Percentiles rank a stretch among this genome's conserved stretches.
Evolutionary conservation across 1,140 invertebrate genomes (phyloP).

Genomic region (Diachasmimorpha longicaudata): DNA sequence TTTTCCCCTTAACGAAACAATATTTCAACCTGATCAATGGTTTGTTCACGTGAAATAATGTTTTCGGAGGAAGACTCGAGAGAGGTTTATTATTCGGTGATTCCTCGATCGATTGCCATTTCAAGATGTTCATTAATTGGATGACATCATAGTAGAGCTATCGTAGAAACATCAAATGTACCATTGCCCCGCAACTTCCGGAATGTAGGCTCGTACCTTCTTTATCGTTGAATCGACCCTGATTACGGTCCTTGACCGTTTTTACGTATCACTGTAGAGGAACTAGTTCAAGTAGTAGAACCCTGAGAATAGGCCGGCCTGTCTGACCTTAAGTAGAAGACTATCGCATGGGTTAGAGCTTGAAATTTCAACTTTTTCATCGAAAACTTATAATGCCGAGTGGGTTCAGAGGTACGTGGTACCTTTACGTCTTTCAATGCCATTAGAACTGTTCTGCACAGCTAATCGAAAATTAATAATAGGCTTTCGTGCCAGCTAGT

Average conservation of each 20-base stretch:
- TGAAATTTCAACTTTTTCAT: not conserved
- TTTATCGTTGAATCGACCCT: constrained; percentile 19
- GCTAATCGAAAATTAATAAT: not conserved
- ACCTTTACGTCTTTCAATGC: not conserved
- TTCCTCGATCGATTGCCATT: not conserved
- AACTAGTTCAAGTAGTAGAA: constrained; percentile 24
- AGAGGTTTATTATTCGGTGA: not conserved
- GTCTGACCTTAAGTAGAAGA: not conserved
- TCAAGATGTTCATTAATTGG: not conserved
- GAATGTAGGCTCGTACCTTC: not conserved
- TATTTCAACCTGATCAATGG: not conserved
- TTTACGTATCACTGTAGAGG: not conserved
- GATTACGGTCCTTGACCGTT: constrained; percentile 27
- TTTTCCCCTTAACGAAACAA: not conserved
- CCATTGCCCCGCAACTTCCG: constrained; percentile 7
- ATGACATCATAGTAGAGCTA: not conserved
- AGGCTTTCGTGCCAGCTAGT: not conserved
- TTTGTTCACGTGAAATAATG: too few species aligned
- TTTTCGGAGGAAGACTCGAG: not conserved
- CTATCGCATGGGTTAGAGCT: not conserved
- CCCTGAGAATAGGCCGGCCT: not conserved
- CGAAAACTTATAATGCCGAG: not conserved
- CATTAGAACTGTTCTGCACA: not conserved
- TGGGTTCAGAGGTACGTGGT: not conserved
- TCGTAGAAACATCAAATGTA: not conserved